Conservation (phyloP, 2,888 invertebrate species). For the Agapostemon virescens region DNA sequence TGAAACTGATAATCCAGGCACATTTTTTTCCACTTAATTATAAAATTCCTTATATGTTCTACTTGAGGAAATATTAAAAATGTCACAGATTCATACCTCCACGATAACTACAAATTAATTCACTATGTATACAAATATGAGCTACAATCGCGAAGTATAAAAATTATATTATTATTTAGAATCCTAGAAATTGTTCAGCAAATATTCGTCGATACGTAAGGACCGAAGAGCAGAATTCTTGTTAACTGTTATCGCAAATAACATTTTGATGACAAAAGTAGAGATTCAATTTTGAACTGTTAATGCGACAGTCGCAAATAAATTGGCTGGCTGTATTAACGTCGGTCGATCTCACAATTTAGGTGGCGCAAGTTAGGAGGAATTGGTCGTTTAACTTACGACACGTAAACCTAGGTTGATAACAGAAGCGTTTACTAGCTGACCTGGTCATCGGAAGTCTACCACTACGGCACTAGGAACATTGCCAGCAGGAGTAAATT, state of each 20-base stretch:
- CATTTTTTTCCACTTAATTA: too few species aligned
- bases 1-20: too few species aligned
- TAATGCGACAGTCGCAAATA: constrained; percentile 14
- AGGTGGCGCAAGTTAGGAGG: constrained; percentile 42
- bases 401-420: constrained; percentile 67
- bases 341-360: constrained; percentile 15
- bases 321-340: constrained; percentile 26
- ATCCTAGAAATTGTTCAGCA: background rate
- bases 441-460: constrained; percentile 69
- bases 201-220: background rate
- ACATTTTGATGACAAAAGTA: background rate
- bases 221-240: background rate
- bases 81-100: too few species aligned
- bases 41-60: too few species aligned
- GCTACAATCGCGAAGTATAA: too few species aligned
- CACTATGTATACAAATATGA: too few species aligned
- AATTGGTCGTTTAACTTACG: constrained; percentile 66
- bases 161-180: too few species aligned
- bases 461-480: constrained; percentile 62
- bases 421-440: constrained; percentile 71
- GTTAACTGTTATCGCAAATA: background rate
- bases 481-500: constrained; percentile 68
- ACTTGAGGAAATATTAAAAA: too few species aligned
- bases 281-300: background rate
- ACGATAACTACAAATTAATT: too few species aligned